Percentiles rank a stretch among this genome's conserved stretches.
Conservation (phyloP, 2,888 invertebrate species). For the Drosophila cognata region DNA sequence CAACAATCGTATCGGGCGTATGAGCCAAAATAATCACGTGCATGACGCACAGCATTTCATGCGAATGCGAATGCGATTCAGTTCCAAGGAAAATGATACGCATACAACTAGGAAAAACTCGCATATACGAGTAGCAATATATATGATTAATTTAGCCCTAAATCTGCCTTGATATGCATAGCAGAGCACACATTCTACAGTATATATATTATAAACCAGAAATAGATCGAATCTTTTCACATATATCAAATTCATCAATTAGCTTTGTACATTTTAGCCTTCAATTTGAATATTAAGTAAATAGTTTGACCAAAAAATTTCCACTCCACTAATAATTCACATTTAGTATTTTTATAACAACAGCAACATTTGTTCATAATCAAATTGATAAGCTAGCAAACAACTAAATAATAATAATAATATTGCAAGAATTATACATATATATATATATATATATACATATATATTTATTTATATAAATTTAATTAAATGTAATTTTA, state of each 20-base stretch:
- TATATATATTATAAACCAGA: not conserved
- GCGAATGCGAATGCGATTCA: slow-evolving; percentile 44
- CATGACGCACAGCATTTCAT: slow-evolving; percentile 59
- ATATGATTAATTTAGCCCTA: not conserved
- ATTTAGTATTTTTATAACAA: not conserved
- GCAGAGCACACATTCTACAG: too few species aligned
- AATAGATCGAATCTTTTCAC: not conserved
- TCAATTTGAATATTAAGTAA: not conserved
- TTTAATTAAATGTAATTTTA: not conserved
- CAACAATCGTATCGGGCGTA: slow-evolving; percentile 27
- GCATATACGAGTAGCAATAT: too few species aligned
- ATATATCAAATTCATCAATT: not conserved
- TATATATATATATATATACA: too few species aligned
- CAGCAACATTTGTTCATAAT: not conserved
- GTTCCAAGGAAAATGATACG: slow-evolving; percentile 42
- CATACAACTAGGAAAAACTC: not conserved
- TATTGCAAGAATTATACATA: not conserved
- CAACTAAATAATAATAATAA: not conserved
- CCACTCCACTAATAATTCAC: not conserved
- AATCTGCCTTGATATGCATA: not conserved
- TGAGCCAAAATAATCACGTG: slow-evolving; percentile 59
- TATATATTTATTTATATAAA: too few species aligned
- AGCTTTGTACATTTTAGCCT: not conserved
- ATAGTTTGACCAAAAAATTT: not conserved
- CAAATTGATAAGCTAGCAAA: not conserved